Evolutionary conservation across 2,113 vertebrate species (phyloP), one percentile per base, ranked within the genome.

Genomic region (Esox niger): DNA sequence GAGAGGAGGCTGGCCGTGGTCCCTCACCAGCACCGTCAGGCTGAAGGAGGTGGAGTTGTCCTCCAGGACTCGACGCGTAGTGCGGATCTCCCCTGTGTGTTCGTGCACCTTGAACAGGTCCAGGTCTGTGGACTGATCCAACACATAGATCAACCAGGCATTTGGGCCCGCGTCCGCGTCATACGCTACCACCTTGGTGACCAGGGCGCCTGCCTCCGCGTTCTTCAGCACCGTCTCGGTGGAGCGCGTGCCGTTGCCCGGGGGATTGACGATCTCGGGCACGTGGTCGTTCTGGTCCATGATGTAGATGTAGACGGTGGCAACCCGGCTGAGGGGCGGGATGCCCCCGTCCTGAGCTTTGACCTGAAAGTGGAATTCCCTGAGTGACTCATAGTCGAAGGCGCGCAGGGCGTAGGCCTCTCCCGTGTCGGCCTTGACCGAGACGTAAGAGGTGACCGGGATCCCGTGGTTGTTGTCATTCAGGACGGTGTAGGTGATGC

Each of bases 151-250:
- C 68, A 99, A 86, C 95, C 95, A 98, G 25, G 96, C 97, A 2
- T 99, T 99, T 57, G 96, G 93, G 74, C 95, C 96, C 1, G 96
- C 95, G 58, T 99, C 97, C 7, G 93, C 94, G 55, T 99, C 97
- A n/a, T 97, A 95, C 31, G 97, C 96, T 82, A 95, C 94, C 75
- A 99, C 95, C 90, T 98, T 98, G 82, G 94, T 95, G 82, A 98
- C 94, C 89, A 99, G 87, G 84, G 93, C 93, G 73, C 95, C 96
- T 30, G 92, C 92, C 73, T 92, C 88, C 1, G 94, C 94, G 0
- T 93, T 94, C 79, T 94, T 93, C 64, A 93, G 93, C 64, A 99
- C 92, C 35, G 95, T 95, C 84, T 98, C 95, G 57, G 94, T 88
- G 35, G 94, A 93, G 77, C 91, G 90, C 0, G 95, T 95, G 31